Base-by-base conservation (phyloP, 2,113 vertebrate species). In the Rhinopomastus cyanomelas region DNA sequence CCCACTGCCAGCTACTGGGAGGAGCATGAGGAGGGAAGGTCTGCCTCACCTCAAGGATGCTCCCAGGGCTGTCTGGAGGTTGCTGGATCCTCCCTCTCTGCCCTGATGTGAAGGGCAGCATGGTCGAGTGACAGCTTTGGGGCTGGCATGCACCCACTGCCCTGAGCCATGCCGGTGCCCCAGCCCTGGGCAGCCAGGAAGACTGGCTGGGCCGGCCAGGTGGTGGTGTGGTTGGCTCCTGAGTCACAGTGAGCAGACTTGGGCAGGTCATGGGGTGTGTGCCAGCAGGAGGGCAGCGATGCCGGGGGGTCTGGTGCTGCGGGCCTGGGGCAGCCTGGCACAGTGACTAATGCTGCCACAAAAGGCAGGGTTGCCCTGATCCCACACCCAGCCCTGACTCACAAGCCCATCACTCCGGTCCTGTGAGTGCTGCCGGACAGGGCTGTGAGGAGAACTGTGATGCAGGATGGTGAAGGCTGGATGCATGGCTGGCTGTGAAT, bases 341-440 rank as follows among this genome's bases (percentile, higher is more conserved):
- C 0, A 3, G 79, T 95, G 95, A 96, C 52, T 93, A 88, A 96
- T 0, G 12, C 49, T 62, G 73, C 76, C 6, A 1, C 62, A n/a
- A 85, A 91, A 87, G 82, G 79, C 79, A 93, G 61, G 94, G 89
- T 89, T 34, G 20, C 53, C 25, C 52, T 3, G 25, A 87, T 74
- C 94, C 68, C 91, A 87, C 92, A 3, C 91, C 78, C 46, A 91
- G 71, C 59, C 62, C 71, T 96, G 95, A 95, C 92, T 96, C 94
- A 96, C 0, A 2, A 4, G 37, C 83, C 69, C 6, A 19, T 68
- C 3, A 5, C 90, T 90, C 84, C 16, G 3, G 84, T 78, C 84
- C 87, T 13, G 16, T 46, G 61, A 26, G 46, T 67, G 57, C 87
- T 78, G 69, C 74, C 0, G 2, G 53, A 60, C 80, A 89, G 68